phyloP scores from a whole-genome alignment of 2,113 vertebrate species.

The Nymphicus hollandicus region DNA sequence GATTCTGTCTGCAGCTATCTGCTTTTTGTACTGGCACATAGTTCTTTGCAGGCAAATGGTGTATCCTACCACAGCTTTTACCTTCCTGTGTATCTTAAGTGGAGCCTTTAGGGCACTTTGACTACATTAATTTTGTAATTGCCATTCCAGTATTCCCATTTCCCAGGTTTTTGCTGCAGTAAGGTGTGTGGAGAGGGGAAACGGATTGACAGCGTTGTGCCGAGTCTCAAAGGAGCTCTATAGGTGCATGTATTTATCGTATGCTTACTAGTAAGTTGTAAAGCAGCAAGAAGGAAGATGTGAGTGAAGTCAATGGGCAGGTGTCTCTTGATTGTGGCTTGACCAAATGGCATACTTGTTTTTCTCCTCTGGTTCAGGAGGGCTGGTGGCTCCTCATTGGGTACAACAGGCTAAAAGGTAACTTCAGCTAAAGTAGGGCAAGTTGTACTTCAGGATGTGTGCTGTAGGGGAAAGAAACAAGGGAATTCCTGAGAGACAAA shows the following conservation, averaged over 20 bases:
- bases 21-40: neutral
- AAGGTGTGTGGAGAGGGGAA: neutral
- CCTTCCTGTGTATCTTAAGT: neutral
- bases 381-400: neutral
- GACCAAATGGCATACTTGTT: fast-evolving
- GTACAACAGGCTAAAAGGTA: neutral
- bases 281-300: neutral
- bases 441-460: neutral
- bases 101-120: neutral
- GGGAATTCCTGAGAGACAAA: neutral
- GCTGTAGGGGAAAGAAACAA: neutral
- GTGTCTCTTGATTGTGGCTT: neutral
- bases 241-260: neutral
- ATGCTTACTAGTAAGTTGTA: neutral
- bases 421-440: neutral
- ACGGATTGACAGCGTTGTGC: fast-evolving
- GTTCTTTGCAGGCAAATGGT: neutral
- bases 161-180: neutral
- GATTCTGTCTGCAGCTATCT: too few relatives aligned
- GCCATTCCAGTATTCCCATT: neutral
- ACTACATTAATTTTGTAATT: neutral
- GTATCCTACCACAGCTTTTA: neutral
- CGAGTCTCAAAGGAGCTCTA: neutral
- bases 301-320: neutral
- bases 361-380: neutral